Base-by-base conservation (phyloP, 2,888 invertebrate genomes). In the Oscheius sp. region DNA sequence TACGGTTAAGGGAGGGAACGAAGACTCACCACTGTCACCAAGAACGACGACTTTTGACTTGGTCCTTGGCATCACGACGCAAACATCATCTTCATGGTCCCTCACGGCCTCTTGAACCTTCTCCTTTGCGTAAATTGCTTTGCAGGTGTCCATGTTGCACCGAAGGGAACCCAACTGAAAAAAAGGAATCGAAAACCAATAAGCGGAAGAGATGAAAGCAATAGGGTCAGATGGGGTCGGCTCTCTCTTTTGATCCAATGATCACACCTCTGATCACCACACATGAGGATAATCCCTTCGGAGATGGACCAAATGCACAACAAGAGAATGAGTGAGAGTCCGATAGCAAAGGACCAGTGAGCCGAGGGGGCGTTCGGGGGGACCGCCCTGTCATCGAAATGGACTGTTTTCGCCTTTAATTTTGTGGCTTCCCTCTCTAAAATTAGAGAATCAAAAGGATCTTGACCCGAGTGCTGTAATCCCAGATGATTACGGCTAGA, bases 41-140 rank as follows among this genome's bases (percentile, higher is more conserved):
- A 79, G 69, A 2, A 79, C 75, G 52, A 79, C 79, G 25, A 79
- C 74, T 39, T 79, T 79, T 1, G 74, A 73, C 31, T 71, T 71
- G 17, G 73, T 58, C 65, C 73, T 78, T 29, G 74, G 72, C 20
- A 69, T 63, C 4, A 52, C 37, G 10, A 69, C 65, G 27, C 69
- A 52, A 42, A 72, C 63, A 8, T 66, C 42, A 37, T 72, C 70
- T 37, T 76, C 79, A 57, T 76, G 76, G 55, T 76, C 76, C 10
- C 67, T 67, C 33, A 73, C 68, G n/a, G 72, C 73, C 45, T 78
- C 78, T n/a, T 69, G 71, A 10, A 78, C 74, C 58, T 78, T 77
- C 48, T 72, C 75, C 27, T 53, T 39, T 3, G 77, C 77, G 42
- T 77, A 77, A 25, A 77, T 66, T 37, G 74, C 57, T 64, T 77